A percentile compares a stretch with the other conserved stretches of the same genome.
Conservation (phyloP, 2,113 vertebrate species). For the Ochotona princeps region DNA sequence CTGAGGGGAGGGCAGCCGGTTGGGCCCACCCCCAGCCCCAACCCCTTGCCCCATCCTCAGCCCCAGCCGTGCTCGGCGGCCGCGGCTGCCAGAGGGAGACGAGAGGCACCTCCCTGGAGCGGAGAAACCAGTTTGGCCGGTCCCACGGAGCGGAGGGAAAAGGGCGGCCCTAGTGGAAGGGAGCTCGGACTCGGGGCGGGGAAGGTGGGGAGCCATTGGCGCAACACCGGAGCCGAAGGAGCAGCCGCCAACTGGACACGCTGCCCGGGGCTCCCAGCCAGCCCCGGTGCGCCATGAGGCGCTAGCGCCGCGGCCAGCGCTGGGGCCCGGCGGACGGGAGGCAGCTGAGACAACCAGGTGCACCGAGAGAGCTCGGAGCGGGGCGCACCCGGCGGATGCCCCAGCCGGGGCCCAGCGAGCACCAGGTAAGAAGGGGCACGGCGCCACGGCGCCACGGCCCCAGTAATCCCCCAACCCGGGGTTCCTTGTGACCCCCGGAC, state of each 20-base stretch:
- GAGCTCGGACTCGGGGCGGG: slow-evolving; percentile 67
- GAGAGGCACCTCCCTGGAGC: slow-evolving; percentile 63
- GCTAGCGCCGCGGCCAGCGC: slow-evolving; percentile 59
- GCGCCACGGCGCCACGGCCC: background rate
- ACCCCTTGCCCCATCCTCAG: background rate
- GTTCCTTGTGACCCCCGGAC: background rate
- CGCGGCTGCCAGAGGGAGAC: slow-evolving; percentile 19
- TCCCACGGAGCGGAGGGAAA: slow-evolving; percentile 53
- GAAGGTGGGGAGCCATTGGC: slow-evolving; percentile 65
- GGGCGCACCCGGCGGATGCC: slow-evolving; percentile 63
- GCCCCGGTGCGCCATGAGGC: slow-evolving; percentile 71
- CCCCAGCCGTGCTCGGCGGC: background rate
- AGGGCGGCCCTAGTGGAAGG: slow-evolving; percentile 67
- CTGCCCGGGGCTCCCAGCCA: slow-evolving; percentile 61
- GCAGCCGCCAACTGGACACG: slow-evolving; percentile 69
- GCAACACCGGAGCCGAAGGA: slow-evolving; percentile 41
- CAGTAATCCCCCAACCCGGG: too few species aligned
- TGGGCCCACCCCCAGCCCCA: slow-evolving; percentile 66
- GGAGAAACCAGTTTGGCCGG: slow-evolving; percentile 79
- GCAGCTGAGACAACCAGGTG: slow-evolving; percentile 63
- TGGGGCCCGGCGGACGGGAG: slow-evolving; percentile 36
- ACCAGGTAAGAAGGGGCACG: slow-evolving; percentile 61
- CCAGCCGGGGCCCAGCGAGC: slow-evolving; percentile 62
- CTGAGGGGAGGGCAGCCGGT: slow-evolving; percentile 45
- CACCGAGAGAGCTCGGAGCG: slow-evolving; percentile 43